Base-by-base conservation (phyloP, 2,888 invertebrate genomes). In the Leptinotarsa rubiginosa region DNA sequence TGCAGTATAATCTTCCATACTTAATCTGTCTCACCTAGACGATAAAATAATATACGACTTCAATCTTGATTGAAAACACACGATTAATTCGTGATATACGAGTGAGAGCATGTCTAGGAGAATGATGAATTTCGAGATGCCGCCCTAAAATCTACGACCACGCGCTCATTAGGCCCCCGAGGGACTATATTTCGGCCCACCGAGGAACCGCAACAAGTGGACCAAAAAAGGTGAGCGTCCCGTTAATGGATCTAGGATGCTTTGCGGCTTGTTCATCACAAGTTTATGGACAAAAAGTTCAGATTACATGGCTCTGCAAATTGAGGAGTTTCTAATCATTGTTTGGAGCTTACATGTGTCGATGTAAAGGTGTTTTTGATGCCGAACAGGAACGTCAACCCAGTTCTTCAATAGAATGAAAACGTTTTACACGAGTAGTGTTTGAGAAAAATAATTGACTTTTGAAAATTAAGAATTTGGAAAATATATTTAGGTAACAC, bases 61-160 rank as follows among this genome's bases (percentile, higher is more conserved):
- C 0, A 50, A 56, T 56, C 22, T 4, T 56, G 13, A 56, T 22
- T 56, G 56, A 56, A 13, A 56, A 13, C 22, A 4, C 12, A 10
- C 4, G 3, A 10, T 56, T 20, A 56, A 10, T 13, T 56, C 20
- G 5, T 18, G 56, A 56, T 56, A 56, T 56, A 20, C 20, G 13
- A 22, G 56, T 56, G 56, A 22, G 13, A 13, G 4, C 12, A 22
- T 15, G 15, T 7, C 15, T 56, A 15, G 12, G 68, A 74, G 66
- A 70, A 70, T 72, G 73, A 74, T 72, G 56, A 56, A 75, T 71
- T 70, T 72, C 72, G 18, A 64, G 72, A 65, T 73, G 49, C 69
- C 67, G 72, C 74, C 56, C 69, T 75, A 75, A 77, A 59, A 75
- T 77, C 72, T 72, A 65, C 77, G 69, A 77, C 77, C 77, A 75